Evolutionary conservation across 2,888 invertebrate species (phyloP).

Genomic region (Drosophila melanosoma): DNA sequence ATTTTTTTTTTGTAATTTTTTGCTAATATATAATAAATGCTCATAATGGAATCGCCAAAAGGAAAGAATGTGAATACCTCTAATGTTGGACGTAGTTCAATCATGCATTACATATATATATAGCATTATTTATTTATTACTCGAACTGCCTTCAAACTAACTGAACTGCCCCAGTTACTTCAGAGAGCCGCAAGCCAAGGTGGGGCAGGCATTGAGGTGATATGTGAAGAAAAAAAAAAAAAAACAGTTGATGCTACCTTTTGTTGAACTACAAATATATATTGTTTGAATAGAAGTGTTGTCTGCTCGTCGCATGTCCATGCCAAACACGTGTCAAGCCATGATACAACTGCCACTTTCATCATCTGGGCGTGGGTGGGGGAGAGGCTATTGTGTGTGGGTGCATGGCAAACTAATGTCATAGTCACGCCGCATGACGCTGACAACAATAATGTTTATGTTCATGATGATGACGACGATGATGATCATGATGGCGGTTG

Average conservation of each 20-base stretch:
- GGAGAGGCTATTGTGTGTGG: constrained; percentile 31
- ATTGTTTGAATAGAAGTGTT: constrained; percentile 61
- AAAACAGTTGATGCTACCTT: constrained; percentile 45
- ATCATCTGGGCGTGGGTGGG: background rate
- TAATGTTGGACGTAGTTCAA: background rate
- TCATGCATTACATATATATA: background rate
- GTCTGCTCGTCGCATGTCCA: constrained; percentile 29
- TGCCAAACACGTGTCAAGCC: constrained; percentile 7
- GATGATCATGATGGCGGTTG: constrained; percentile 5
- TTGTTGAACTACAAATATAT: constrained; percentile 38
- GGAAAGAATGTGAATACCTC: background rate
- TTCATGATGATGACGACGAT: constrained; percentile 12
- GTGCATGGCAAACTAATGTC: constrained; percentile 68
- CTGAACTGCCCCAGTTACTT: constrained; percentile 15
- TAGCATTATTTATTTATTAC: background rate
- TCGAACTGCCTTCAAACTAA: constrained; percentile 7
- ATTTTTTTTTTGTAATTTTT: too few relatives aligned
- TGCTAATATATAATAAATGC: background rate
- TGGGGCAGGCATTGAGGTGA: constrained; percentile 42
- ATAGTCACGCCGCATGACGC: constrained; percentile 72
- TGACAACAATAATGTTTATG: constrained; percentile 63
- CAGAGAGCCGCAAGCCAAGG: constrained; percentile 20
- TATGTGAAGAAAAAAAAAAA: constrained; percentile 10
- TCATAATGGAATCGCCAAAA: background rate
- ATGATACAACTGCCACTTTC: background rate